Evolutionary conservation across 92 coral and sea anemone species (phyloP), one percentile per base, ranked within the genome.

Genomic region (Nematostella vectensis): DNA sequence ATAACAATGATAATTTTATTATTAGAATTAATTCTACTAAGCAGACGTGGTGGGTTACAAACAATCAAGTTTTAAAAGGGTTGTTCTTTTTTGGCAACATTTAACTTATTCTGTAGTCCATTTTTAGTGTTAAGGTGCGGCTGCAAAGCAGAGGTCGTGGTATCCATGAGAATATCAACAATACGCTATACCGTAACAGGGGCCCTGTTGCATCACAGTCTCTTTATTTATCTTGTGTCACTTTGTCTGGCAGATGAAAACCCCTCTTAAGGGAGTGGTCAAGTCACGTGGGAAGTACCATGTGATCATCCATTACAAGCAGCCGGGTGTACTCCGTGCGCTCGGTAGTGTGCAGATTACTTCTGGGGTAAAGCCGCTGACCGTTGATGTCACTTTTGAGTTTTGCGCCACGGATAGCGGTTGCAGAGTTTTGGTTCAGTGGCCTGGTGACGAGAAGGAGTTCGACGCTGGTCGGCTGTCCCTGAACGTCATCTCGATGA

Each of bases 371-470:
- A 31, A 20, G 25, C 58, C 67, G 45, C 54, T 63, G 66, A 85
- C 67, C 31, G 16, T 75, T 1, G 33, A 81, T 27, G 62, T 70
- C 25, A 64, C 65, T 15, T 71, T 85, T 52, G 54, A 57, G 3
- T 85, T 58, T 64, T 85, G 94, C 50, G 77, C 76, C 13, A 77
- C 83, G 17, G 47, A 20, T 8, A 68, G 61, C 19, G 94, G 94
- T 24, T 85, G 94, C 48, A 65, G 94, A 13, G 43, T 74, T 20
- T 59, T 69, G 48, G 47, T 65, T 11, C 15, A 2, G 12, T 4
- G 23, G 25, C 6, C 4, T 17, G 31, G 58, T 1, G 3, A 25
- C 26, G 22, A 11, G 12, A 25, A 13, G n/a, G 16, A 51, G 2
- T 24, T 50, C 12, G 15, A 26, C 44, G 12, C 54, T 12, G 30